phyloP scores from a whole-genome alignment of 2,113 vertebrate species.

The Hassar affinis region DNA sequence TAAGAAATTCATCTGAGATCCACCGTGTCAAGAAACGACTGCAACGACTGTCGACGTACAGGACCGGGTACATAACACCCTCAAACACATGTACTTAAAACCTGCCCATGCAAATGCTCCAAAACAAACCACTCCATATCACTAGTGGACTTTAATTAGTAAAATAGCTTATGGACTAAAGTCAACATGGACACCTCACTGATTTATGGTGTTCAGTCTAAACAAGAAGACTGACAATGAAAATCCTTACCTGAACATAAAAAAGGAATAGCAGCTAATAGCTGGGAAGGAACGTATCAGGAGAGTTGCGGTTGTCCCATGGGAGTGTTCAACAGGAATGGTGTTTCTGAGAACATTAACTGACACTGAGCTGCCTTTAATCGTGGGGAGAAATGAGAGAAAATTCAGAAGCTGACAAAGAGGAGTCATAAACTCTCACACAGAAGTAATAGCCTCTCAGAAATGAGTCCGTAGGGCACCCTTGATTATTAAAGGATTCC shows the following conservation, averaged over 20 bases:
- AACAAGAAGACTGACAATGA: background rate
- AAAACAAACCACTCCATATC: background rate
- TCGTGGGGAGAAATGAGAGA: constrained; percentile 63
- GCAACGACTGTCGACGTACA: background rate
- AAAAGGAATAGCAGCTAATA: constrained; percentile 69
- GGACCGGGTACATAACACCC: background rate
- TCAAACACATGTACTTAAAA: background rate
- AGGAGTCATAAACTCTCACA: constrained; percentile 52
- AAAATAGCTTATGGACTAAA: background rate
- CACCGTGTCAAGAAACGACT: background rate
- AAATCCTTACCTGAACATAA: constrained; percentile 52
- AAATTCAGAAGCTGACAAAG: constrained; percentile 50
- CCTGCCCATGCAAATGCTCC: background rate
- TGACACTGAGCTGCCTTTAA: constrained; percentile 61
- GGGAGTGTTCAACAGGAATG: constrained; percentile 53
- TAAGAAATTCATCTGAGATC: background rate
- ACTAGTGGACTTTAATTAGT: background rate
- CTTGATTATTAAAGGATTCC: background rate
- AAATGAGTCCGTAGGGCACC: background rate
- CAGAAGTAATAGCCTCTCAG: constrained; percentile 51
- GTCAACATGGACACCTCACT: background rate
- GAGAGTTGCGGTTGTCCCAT: constrained; percentile 60
- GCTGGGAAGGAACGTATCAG: constrained; percentile 62
- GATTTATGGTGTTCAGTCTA: background rate
- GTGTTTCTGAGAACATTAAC: constrained; percentile 68